Conservation (phyloP, 2,888 invertebrate species). For the Coremacera marginata region DNA sequence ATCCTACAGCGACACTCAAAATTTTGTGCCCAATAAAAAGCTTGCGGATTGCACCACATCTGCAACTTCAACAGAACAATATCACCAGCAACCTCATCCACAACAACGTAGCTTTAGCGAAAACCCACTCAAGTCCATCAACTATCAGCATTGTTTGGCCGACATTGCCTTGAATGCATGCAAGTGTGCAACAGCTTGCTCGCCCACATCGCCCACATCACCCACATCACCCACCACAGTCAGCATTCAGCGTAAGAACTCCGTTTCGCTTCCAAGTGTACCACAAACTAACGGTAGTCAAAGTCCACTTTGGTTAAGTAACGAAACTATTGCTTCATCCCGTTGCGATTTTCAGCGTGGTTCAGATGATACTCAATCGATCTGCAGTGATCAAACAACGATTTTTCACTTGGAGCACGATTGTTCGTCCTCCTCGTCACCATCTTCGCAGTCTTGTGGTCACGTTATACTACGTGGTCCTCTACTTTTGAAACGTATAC, state of each 20-base stretch:
- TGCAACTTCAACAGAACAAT: background rate
- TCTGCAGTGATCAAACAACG: constrained; percentile 55
- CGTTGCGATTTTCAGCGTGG: constrained; percentile 45
- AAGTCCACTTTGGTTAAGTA: constrained; percentile 51
- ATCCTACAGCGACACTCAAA: constrained; percentile 49
- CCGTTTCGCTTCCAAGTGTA: constrained; percentile 42
- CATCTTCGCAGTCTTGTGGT: constrained; percentile 47
- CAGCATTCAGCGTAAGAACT: constrained; percentile 36
- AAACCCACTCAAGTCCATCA: constrained; percentile 9
- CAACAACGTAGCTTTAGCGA: constrained; percentile 27
- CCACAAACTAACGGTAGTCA: constrained; percentile 34
- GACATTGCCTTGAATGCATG: background rate
- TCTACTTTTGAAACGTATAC: constrained; percentile 54
- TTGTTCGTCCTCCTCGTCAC: constrained; percentile 45
- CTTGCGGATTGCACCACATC: background rate
- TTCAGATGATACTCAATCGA: constrained; percentile 54
- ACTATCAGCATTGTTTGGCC: background rate
- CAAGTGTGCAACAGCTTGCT: background rate
- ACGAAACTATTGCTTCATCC: constrained; percentile 50
- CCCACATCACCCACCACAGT: constrained; percentile 1
- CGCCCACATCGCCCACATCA: too few species aligned
- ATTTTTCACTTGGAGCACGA: constrained; percentile 54
- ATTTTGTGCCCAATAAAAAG: background rate
- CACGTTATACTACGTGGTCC: constrained; percentile 45
- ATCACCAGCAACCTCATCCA: constrained; percentile 31